phyloP scores from a whole-genome alignment of 2,113 vertebrate genomes.

The Diphyllodes magnificus region DNA sequence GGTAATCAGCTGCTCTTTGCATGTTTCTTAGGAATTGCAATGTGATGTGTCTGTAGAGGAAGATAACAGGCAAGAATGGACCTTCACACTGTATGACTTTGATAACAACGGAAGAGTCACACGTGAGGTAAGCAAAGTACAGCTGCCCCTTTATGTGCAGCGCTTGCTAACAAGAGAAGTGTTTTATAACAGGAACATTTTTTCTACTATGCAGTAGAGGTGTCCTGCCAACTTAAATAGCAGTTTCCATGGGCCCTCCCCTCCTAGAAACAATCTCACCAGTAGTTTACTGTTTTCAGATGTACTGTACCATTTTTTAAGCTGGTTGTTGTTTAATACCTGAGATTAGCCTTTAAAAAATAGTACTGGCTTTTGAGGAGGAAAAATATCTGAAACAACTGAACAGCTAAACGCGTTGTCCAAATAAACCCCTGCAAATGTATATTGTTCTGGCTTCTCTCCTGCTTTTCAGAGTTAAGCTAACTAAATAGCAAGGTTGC shows the following conservation, averaged over 20 bases:
- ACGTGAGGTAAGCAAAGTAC: slow-evolving; percentile 83
- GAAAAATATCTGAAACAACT: slow-evolving; percentile 26
- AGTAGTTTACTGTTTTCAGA: slow-evolving; percentile 5
- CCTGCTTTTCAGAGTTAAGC: slow-evolving; percentile 34
- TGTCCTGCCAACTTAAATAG: slow-evolving; percentile 40
- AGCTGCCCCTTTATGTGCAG: slow-evolving; percentile 17
- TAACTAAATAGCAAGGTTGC: slow-evolving; percentile 40
- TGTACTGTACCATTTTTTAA: neutral
- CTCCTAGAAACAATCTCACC: slow-evolving; percentile 1
- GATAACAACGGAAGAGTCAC: slow-evolving; percentile 99
- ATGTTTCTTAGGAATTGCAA: slow-evolving; percentile 87
- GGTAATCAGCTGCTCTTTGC: slow-evolving; percentile 56
- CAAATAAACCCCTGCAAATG: slow-evolving; percentile 36
- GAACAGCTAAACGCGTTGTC: slow-evolving; percentile 37
- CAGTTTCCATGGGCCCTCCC: slow-evolving; percentile 16
- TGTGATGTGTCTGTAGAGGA: slow-evolving; percentile 98
- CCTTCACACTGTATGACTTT: slow-evolving; percentile 97
- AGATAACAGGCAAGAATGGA: slow-evolving; percentile 97
- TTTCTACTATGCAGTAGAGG: slow-evolving; percentile 9
- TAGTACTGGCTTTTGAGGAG: slow-evolving; percentile 12
- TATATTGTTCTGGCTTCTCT: slow-evolving; percentile 43
- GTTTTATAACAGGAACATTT: slow-evolving; percentile 29
- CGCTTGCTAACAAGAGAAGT: neutral
- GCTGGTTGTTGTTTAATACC: slow-evolving; percentile 19
- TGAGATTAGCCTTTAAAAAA: slow-evolving; percentile 33